These are phyloP conservation scores for Tympanuchus pallidicinctus DNA, from an alignment of 2,113 vertebrate species.

Conservation along the genomic window DNA sequence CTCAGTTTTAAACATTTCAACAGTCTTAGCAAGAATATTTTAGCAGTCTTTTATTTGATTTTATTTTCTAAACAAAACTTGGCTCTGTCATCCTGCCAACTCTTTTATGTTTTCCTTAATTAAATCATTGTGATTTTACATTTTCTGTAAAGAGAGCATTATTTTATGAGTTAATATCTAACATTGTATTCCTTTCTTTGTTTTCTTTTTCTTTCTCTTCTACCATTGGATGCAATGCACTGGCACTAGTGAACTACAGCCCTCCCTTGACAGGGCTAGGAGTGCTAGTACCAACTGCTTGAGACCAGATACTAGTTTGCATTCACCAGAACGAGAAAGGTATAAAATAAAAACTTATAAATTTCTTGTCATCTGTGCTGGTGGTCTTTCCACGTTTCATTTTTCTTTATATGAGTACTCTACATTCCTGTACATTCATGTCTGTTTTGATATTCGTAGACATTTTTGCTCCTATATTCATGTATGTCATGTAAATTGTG, in stretches of 20 bases:
- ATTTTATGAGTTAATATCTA: constrained; percentile 87
- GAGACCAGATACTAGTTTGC: constrained; percentile 96
- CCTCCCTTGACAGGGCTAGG: constrained; percentile 96
- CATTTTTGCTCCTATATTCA: neutral
- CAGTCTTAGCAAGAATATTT: constrained; percentile 38
- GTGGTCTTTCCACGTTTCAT: constrained; percentile 70
- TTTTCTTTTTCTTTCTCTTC: constrained; percentile 89
- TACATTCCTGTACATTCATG: constrained; percentile 52
- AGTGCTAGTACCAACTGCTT: constrained; percentile 99
- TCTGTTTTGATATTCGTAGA: constrained; percentile 63
- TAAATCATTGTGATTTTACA: constrained; percentile 77
- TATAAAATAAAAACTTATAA: constrained; percentile 86
- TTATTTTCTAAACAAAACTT: constrained; percentile 73
- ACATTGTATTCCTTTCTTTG: constrained; percentile 89
- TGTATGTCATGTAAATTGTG: constrained; percentile 67
- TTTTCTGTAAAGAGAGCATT: constrained; percentile 82
- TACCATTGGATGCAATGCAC: constrained; percentile 88
- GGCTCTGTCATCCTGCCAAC: constrained; percentile 67
- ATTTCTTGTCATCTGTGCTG: constrained; percentile 83
- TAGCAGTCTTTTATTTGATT: constrained; percentile 75
- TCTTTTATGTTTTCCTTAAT: constrained; percentile 74
- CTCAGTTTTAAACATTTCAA: constrained; percentile 60
- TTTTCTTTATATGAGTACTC: constrained; percentile 54
- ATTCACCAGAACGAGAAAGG: constrained; percentile 97
- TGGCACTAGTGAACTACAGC: constrained; percentile 98